Evolutionary conservation across 2,797 vertebrate genomes (phyloP).

Genomic region (Threskiornis aethiopicus): DNA sequence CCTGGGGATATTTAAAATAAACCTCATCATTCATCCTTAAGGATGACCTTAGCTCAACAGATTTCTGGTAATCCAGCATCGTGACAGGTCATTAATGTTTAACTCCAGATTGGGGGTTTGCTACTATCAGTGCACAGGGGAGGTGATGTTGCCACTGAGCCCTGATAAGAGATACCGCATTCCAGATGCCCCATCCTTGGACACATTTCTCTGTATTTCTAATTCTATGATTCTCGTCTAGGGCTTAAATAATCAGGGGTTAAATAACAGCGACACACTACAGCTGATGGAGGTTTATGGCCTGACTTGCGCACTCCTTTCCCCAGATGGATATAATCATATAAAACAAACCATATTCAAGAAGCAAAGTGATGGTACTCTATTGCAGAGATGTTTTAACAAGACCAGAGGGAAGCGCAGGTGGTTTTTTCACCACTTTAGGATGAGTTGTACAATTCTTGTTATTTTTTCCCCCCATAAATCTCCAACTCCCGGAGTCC

Average conservation of each 20-base stretch:
- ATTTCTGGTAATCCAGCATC: neutral
- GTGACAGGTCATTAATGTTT: neutral
- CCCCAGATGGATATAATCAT: neutral
- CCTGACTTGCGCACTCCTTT: neutral
- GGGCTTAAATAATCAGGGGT: neutral
- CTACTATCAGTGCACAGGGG: fast-evolving
- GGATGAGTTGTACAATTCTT: neutral
- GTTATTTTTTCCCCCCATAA: neutral
- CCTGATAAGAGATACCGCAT: neutral
- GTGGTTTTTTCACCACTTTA: neutral
- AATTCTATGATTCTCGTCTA: neutral
- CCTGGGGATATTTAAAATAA: neutral
- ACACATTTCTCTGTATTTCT: no score
- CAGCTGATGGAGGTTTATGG: neutral
- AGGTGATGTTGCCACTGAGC: neutral
- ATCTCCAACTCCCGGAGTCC: neutral
- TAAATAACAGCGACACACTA: fast-evolving
- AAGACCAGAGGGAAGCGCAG: neutral
- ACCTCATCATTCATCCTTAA: neutral
- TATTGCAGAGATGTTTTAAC: neutral
- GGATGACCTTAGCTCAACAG: neutral
- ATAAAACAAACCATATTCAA: neutral
- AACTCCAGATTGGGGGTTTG: neutral
- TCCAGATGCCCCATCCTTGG: no score
- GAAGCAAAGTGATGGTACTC: neutral